A percentile compares a stretch with the other conserved stretches of the same genome.
Conservation (phyloP, 2,888 invertebrate genomes). For the Heliconius ethilla region DNA sequence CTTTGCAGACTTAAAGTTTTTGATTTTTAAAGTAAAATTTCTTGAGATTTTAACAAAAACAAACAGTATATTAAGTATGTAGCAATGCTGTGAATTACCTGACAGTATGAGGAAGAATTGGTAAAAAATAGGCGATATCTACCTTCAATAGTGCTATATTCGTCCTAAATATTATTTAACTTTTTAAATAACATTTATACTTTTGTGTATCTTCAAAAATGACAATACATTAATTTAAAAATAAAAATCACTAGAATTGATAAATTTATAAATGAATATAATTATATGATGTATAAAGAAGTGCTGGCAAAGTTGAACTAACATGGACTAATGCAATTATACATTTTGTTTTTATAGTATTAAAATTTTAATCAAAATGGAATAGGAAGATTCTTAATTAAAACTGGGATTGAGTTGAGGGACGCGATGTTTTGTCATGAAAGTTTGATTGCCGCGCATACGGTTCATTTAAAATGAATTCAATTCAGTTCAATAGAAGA, state of each 20-base stretch:
- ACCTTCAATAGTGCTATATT: background rate
- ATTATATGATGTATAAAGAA: background rate
- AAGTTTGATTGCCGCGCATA: constrained; percentile 9
- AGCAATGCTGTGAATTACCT: background rate
- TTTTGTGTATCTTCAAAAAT: background rate
- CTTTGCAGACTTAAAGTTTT: background rate
- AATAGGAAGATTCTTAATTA: background rate
- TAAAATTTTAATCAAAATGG: background rate
- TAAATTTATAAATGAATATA: background rate
- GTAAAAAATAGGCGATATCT: background rate
- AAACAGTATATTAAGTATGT: too few species aligned
- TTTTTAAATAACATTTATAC: too few species aligned
- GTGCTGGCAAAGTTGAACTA: background rate
- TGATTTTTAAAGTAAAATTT: background rate
- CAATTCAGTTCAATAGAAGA: background rate
- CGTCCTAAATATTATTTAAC: too few species aligned
- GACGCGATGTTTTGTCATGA: background rate
- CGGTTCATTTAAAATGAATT: background rate
- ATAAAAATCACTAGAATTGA: background rate
- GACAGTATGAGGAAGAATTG: background rate
- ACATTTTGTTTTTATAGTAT: background rate
- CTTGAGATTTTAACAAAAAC: background rate
- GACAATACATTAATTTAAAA: background rate
- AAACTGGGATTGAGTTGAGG: background rate
- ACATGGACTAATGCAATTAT: background rate